These are phyloP conservation scores for Chionoecetes opilio DNA, from an alignment of 1,140 invertebrate species.

Conservation along the genomic window DNA sequence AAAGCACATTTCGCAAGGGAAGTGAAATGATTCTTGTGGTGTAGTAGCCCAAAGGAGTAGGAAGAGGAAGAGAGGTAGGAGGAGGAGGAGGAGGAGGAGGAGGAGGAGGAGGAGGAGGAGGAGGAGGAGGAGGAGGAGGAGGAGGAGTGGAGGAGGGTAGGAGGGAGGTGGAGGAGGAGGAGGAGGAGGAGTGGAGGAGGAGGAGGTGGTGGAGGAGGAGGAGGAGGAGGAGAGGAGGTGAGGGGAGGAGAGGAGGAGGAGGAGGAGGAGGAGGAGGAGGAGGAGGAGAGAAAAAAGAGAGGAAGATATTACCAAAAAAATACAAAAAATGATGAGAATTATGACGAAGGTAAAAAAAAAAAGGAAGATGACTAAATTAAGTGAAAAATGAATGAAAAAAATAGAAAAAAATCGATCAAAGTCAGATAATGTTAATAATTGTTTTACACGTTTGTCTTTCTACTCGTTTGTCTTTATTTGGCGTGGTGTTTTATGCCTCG, in stretches of 20 bases:
- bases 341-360: background rate
- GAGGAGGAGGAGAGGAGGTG: background rate
- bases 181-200: no score
- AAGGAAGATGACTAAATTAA: background rate
- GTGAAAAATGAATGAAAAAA: background rate
- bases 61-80: background rate
- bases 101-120: constrained; percentile 11
- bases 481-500: no score
- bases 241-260: background rate
- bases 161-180: background rate
- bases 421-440: background rate
- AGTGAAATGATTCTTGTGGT: constrained; percentile 60
- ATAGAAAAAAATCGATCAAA: no score
- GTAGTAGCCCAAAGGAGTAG: background rate
- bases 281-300: no score
- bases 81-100: constrained; percentile 1
- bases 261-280: background rate
- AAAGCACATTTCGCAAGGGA: constrained; percentile 65
- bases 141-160: background rate
- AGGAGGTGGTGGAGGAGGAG: background rate
- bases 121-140: background rate
- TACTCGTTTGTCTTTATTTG: no score
- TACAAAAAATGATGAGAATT: no score
- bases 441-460: background rate
- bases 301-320: background rate